Percentiles rank a stretch among this genome's conserved stretches.
phyloP scores from a whole-genome alignment of 2,888 invertebrate species.

The Litoditis marina region DNA sequence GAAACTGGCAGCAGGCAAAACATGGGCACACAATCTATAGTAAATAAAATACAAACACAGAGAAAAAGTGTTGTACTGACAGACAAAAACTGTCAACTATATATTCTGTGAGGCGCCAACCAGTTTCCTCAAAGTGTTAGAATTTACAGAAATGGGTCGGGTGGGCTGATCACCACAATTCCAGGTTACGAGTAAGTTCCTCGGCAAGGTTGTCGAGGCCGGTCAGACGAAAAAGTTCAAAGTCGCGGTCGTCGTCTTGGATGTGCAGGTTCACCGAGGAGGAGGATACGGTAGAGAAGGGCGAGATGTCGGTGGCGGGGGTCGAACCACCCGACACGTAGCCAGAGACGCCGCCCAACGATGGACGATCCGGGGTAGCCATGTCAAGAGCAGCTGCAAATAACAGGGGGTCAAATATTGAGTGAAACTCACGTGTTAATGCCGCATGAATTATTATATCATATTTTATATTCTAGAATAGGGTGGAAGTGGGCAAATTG shows the following conservation, averaged over 20 bases:
- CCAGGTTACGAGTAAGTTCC: constrained; percentile 45
- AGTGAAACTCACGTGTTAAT: too few species aligned
- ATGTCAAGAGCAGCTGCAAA: too few species aligned
- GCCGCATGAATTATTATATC: not conserved
- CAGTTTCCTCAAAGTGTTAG: too few species aligned
- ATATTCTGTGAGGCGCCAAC: too few species aligned
- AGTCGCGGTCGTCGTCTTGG: constrained; percentile 12
- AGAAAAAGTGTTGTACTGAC: too few species aligned
- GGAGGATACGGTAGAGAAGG: constrained; percentile 18
- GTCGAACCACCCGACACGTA: constrained; percentile 17
- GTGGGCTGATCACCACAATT: constrained; percentile 26
- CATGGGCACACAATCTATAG: too few species aligned
- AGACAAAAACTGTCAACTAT: too few species aligned
- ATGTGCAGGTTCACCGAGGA: constrained; percentile 12
- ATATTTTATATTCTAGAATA: not conserved
- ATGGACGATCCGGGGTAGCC: constrained; percentile 9
- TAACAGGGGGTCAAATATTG: too few species aligned
- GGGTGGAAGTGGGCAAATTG: too few species aligned
- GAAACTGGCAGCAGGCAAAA: too few species aligned
- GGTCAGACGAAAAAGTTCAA: constrained; percentile 17
- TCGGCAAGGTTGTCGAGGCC: constrained; percentile 43
- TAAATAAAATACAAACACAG: too few species aligned
- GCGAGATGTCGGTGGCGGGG: constrained; percentile 19
- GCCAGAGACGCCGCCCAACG: constrained; percentile 20
- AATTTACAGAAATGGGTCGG: not conserved